Conservation (phyloP, 2,113 vertebrate species). For the Psettodes erumei region DNA sequence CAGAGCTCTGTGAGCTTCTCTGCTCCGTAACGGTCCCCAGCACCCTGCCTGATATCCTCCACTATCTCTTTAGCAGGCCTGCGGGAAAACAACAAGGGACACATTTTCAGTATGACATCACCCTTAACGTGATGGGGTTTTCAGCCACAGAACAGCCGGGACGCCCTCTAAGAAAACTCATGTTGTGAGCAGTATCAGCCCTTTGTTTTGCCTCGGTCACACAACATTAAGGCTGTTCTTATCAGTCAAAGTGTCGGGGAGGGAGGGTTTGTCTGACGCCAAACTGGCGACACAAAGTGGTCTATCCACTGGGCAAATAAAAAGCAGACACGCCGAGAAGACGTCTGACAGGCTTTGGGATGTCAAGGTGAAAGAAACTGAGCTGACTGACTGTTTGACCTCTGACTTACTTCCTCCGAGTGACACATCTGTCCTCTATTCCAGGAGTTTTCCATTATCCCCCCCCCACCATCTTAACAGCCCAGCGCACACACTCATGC, state of each 20-base stretch:
- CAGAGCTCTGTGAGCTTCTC: constrained; percentile 84
- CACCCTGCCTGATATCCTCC: constrained; percentile 81
- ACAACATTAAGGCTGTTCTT: constrained; percentile 38
- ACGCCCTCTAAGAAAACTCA: neutral
- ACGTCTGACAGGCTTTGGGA: constrained; percentile 10
- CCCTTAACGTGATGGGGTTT: neutral
- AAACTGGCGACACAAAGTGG: constrained; percentile 46
- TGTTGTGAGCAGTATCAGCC: constrained; percentile 18
- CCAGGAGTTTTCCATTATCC: constrained; percentile 34
- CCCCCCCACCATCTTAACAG: neutral
- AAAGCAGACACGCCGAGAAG: constrained; percentile 30
- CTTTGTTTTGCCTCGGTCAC: constrained; percentile 38
- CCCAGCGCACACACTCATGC: constrained; percentile 11
- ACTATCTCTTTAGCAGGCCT: constrained; percentile 82
- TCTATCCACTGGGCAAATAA: constrained; percentile 59
- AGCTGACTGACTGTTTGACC: constrained; percentile 41
- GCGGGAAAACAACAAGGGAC: constrained; percentile 40
- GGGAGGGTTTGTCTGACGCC: constrained; percentile 47
- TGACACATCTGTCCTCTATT: constrained; percentile 55
- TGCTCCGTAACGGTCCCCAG: constrained; percentile 78
- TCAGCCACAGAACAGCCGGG: neutral
- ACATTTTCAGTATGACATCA: constrained; percentile 54
- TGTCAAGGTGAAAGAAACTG: constrained; percentile 54
- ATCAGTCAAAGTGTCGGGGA: constrained; percentile 50
- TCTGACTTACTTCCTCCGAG: constrained; percentile 52